These are phyloP conservation scores for Glossosoma conforme DNA, from an alignment of 1,140 invertebrate species.

Conservation along the genomic window DNA sequence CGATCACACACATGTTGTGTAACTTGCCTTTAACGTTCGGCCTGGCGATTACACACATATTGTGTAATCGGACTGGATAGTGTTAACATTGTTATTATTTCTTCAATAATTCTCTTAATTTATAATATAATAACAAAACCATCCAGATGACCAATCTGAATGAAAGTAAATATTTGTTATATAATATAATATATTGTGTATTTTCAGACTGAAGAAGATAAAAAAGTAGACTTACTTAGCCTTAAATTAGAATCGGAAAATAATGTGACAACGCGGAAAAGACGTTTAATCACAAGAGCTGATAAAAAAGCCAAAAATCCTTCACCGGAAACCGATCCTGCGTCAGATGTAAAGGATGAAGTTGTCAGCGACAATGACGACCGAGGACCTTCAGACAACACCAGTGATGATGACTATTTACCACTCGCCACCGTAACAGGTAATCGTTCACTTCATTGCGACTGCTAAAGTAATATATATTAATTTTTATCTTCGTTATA, in stretches of 20 bases:
- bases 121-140: no score
- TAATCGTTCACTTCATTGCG: neutral
- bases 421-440: slow-evolving; percentile 21
- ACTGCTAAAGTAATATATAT: no score
- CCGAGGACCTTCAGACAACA: slow-evolving; percentile 7
- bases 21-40: no score
- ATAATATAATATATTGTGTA: neutral
- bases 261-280: neutral
- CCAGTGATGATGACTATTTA: slow-evolving; percentile 28
- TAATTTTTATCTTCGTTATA: neutral
- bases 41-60: no score
- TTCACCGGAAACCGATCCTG: no score
- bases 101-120: no score
- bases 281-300: neutral
- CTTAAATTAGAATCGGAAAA: neutral
- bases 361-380: slow-evolving; percentile 13
- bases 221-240: slow-evolving; percentile 5
- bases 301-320: slow-evolving; percentile 6
- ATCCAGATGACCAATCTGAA: no score
- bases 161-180: neutral
- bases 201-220: slow-evolving; percentile 20
- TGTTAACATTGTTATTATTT: no score
- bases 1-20: no score
- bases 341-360: slow-evolving; percentile 21
- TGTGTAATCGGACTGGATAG: no score